Percentiles rank a stretch among this genome's conserved stretches.
Conservation (phyloP, 2,888 invertebrate species). For the Apeira syringaria region DNA sequence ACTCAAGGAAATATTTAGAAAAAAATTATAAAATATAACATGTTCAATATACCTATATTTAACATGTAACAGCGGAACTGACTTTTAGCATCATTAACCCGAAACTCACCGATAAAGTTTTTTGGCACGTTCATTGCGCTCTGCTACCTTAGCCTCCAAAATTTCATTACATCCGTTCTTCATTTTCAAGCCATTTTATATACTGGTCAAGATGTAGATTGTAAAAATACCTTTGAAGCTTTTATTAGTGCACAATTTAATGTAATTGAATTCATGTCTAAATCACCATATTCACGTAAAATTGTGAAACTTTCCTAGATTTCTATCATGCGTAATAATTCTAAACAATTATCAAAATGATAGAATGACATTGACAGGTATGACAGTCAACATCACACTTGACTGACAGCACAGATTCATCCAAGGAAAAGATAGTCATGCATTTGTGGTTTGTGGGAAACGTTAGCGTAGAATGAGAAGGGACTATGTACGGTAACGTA, state of each 20-base stretch:
- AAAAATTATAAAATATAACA: no score
- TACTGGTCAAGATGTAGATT: constrained; percentile 67
- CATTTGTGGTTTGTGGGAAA: no score
- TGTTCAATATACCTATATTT: no score
- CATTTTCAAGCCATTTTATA: constrained; percentile 81
- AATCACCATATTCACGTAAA: constrained; percentile 26
- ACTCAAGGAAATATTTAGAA: no score
- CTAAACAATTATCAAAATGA: no score
- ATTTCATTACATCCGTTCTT: constrained; percentile 71
- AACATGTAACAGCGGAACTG: no score
- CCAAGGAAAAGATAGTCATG: no score
- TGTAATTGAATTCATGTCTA: constrained; percentile 47
- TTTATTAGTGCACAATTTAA: constrained; percentile 40
- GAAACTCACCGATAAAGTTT: constrained; percentile 74
- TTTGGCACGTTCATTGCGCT: constrained; percentile 75
- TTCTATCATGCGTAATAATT: constrained; percentile 10
- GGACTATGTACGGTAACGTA: no score
- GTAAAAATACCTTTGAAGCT: constrained; percentile 44
- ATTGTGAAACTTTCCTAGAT: constrained; percentile 2
- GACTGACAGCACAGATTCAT: no score
- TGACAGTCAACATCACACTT: no score
- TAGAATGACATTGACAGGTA: no score
- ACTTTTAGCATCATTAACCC: background rate
- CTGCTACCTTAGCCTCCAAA: constrained; percentile 71
- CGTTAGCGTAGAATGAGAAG: no score